Evolutionary conservation across 2,113 vertebrate species (phyloP), one percentile per base, ranked within the genome.

Genomic region (Callorhinus ursinus): DNA sequence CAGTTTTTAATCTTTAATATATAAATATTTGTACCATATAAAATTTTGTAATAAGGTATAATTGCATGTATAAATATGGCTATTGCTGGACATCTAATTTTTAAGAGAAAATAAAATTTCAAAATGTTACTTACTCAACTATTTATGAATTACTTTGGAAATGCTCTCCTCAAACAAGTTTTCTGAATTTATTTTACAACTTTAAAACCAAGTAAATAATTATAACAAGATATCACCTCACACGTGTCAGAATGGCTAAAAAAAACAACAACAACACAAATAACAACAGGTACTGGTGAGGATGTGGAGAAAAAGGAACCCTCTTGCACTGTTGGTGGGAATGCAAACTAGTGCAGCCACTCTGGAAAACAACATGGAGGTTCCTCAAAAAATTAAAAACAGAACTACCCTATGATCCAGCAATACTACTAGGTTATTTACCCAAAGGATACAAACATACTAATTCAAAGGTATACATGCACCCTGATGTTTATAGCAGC

Each of bases 201-300:
- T 80, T 93, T 84, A 88, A 97, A 95, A 93, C 2, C 15, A 95
- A 42, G 9, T 81, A 95, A 95, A 92, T n/a, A 63, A 71, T 36
- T 36, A n/a, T 16, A 69, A 39, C 4, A 18, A 71, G 69, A 71
- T 36, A 71, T 9, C n/a, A 71, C 9, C n/a, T 71, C 69, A 36
- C 19, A 71, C 19, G 31, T 33, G 14, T 67, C 65, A 67, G 31
- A 63, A 67, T 67, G 18, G 69, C n/a, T 22, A 71, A 71, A 46
- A 46, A 46, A 46, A 46, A 46, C 7, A 46, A 46, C 6, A 46
- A 46, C 36, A 39, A 22, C 18, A 36, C n/a, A 71, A 71, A 9
- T 39, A 71, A 71, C 69, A 71, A 71, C n/a, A 39, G 9, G 4
- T 71, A 19, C 39, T 71, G 69, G n/a, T 7, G 16, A 69, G 65